Percentiles rank a stretch among this genome's conserved stretches.
These are phyloP conservation scores for Saguinus imperator DNA, from an alignment of 2,113 vertebrate species.

Conservation along the genomic window DNA sequence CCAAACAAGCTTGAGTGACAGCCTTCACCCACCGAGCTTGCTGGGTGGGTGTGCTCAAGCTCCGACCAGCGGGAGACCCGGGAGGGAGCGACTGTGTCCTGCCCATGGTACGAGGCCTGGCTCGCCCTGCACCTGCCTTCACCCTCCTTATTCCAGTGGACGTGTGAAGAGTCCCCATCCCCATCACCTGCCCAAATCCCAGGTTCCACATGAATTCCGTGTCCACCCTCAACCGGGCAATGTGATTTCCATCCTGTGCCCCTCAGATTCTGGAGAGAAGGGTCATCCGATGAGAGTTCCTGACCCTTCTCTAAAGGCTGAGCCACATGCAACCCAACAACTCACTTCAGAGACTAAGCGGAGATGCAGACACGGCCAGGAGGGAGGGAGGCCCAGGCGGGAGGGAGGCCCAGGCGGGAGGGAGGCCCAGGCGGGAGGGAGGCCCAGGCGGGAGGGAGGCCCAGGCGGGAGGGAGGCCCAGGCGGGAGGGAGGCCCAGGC, in stretches of 20 bases:
- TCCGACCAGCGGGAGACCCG: not conserved
- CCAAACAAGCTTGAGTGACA: not conserved
- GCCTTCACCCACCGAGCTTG: no score
- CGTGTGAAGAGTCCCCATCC: not conserved
- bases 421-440: no score
- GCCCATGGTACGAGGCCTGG: fast-evolving
- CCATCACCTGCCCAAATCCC: not conserved
- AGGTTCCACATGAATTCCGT: not conserved
- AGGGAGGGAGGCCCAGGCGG: no score
- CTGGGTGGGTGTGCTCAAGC: not conserved
- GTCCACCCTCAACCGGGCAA: not conserved
- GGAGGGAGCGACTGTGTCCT: not conserved
- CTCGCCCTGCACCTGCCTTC: not conserved
- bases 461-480: no score
- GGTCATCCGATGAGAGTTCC: not conserved
- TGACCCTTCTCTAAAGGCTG: not conserved
- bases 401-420: no score
- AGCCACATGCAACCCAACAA: no score
- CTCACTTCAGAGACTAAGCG: no score
- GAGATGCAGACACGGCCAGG: no score
- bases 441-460: no score
- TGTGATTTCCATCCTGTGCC: not conserved
- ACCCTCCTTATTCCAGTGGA: not conserved
- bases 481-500: no score
- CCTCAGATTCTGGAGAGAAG: not conserved